Evolutionary conservation across 53 echinoderm and acorn worm genomes (phyloP).

Genomic region (Holothuria scabra): DNA sequence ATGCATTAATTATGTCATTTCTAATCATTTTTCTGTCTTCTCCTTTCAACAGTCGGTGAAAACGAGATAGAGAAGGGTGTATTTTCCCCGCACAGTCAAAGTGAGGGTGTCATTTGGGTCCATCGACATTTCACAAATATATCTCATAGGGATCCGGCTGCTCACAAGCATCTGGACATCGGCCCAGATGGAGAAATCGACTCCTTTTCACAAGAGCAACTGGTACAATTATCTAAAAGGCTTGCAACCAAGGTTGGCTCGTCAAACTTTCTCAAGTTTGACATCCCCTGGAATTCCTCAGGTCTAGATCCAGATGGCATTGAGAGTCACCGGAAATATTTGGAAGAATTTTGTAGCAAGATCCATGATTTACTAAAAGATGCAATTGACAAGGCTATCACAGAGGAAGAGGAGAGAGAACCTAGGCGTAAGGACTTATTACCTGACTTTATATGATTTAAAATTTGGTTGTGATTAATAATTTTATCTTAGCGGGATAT

Average conservation of each 20-base stretch:
- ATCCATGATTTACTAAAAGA: constrained; percentile 74
- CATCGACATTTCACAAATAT: constrained; percentile 84
- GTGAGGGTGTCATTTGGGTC: constrained; percentile 87
- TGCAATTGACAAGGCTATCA: constrained; percentile 80
- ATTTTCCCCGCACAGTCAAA: constrained; percentile 79
- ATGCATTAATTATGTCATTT: no score
- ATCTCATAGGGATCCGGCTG: constrained; percentile 78
- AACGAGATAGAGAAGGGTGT: constrained; percentile 90
- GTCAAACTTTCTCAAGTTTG: constrained; percentile 91
- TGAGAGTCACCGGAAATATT: constrained; percentile 80
- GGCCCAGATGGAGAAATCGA: constrained; percentile 67
- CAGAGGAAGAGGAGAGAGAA: constrained; percentile 79
- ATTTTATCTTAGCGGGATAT: not conserved
- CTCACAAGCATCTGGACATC: constrained; percentile 82
- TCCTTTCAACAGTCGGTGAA: constrained; percentile 58
- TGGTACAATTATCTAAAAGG: constrained; percentile 83
- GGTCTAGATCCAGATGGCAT: constrained; percentile 86
- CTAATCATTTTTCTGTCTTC: not conserved
- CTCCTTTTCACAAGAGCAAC: constrained; percentile 83
- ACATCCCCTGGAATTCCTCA: constrained; percentile 88
- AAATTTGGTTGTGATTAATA: not conserved
- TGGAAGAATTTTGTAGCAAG: constrained; percentile 77
- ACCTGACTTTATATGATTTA: no score
- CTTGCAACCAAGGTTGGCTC: constrained; percentile 83
- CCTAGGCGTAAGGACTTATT: constrained; percentile 64